A percentile compares a stretch with the other conserved stretches of the same genome.
Evolutionary conservation across 2,113 vertebrate species (phyloP).

Genomic region (Bos javanicus): DNA sequence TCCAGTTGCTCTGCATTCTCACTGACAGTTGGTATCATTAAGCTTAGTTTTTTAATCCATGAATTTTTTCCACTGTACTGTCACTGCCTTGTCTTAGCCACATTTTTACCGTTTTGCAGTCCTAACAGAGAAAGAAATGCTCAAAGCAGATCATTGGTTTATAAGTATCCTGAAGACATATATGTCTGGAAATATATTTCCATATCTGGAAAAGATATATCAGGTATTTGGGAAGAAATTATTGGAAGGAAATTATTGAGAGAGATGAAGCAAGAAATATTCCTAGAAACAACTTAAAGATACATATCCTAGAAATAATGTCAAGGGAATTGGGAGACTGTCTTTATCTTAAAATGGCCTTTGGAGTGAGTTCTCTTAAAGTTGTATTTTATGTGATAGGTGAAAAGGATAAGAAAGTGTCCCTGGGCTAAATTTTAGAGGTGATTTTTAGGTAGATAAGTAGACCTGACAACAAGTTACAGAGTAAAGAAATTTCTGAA

Average conservation of each 20-base stretch:
- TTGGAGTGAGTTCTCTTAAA: background rate
- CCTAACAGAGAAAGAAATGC: background rate
- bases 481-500: background rate
- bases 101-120: conserved; percentile 22
- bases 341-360: background rate
- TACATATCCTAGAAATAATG: background rate
- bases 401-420: background rate
- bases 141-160: background rate
- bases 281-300: background rate
- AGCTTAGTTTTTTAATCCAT: background rate
- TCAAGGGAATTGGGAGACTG: background rate
- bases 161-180: background rate
- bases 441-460: background rate
- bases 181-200: too few species aligned
- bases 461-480: background rate
- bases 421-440: background rate
- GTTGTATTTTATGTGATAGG: background rate
- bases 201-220: background rate
- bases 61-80: background rate
- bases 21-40: background rate
- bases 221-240: conserved; percentile 31
- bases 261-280: background rate
- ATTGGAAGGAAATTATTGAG: background rate
- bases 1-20: background rate
- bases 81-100: background rate